A percentile compares a stretch with the other conserved stretches of the same genome.
phyloP scores from a whole-genome alignment of 2,113 vertebrate genomes.

The Glaucidium brasilianum region DNA sequence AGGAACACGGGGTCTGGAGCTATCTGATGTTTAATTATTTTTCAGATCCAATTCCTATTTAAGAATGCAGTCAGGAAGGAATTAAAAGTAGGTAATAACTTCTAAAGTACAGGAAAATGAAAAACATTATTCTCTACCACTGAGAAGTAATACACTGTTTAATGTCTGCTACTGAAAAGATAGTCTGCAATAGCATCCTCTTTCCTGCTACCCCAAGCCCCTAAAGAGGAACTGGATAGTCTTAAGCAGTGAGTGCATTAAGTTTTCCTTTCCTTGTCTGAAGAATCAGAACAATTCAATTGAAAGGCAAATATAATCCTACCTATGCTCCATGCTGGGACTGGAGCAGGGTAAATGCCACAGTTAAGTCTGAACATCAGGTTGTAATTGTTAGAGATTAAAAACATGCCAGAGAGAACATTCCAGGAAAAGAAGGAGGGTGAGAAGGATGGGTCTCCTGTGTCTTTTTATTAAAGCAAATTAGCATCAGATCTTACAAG shows the following conservation, averaged over 20 bases:
- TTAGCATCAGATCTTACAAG: not conserved
- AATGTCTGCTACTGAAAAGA: not conserved
- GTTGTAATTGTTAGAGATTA: constrained; percentile 59
- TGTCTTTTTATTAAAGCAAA: not conserved
- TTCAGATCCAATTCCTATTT: not conserved
- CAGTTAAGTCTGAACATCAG: constrained; percentile 44
- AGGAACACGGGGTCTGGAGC: not conserved
- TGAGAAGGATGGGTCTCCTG: not conserved
- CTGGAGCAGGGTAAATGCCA: constrained; percentile 25
- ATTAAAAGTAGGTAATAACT: not conserved
- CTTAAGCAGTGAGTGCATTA: not conserved
- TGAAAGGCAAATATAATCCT: constrained; percentile 34
- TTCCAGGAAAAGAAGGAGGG: constrained; percentile 36
- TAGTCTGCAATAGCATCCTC: not conserved
- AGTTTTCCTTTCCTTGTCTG: not conserved
- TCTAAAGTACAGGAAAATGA: not conserved
- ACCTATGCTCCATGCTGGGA: constrained; percentile 2
- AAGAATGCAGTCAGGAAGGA: not conserved
- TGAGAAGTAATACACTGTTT: not conserved
- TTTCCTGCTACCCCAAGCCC: not conserved
- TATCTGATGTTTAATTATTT: not conserved
- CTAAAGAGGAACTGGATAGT: not conserved
- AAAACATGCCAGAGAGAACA: constrained; percentile 47
- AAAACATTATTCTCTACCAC: not conserved
- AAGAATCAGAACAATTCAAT: constrained; percentile 32